These are phyloP conservation scores for Drosophila grimshawi DNA, from an alignment of 1,140 invertebrate genomes.

Conservation along the genomic window DNA sequence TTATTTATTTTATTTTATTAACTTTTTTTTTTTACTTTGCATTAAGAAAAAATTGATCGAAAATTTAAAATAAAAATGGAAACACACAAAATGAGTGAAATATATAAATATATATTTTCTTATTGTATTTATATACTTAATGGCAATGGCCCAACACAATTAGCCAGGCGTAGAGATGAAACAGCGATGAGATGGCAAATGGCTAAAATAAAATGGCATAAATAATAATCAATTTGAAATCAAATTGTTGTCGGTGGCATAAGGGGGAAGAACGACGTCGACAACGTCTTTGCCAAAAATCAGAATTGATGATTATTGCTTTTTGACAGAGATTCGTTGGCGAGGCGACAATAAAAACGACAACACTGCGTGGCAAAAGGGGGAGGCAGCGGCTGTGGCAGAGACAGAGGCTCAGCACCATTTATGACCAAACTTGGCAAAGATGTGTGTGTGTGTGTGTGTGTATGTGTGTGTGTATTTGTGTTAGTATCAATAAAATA, in stretches of 20 bases:
- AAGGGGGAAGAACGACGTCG: not conserved
- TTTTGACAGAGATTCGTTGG: slow-evolving; percentile 81
- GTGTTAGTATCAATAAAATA: slow-evolving; percentile 84
- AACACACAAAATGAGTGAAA: too few relatives aligned
- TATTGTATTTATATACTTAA: not conserved
- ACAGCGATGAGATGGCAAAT: slow-evolving; percentile 16
- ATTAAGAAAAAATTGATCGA: too few relatives aligned
- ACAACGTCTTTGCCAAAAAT: slow-evolving; percentile 62
- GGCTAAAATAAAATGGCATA: slow-evolving; percentile 63
- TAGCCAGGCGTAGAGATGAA: slow-evolving; percentile 28
- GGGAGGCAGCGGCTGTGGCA: slow-evolving; percentile 1
- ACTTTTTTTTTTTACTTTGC: too few relatives aligned
- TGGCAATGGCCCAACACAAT: slow-evolving; percentile 38
- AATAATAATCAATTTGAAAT: slow-evolving; percentile 84
- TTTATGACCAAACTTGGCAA: slow-evolving; percentile 51
- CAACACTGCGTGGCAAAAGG: not conserved
- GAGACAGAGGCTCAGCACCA: slow-evolving; percentile 43
- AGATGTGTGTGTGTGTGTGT: slow-evolving; percentile 30
- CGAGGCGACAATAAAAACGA: slow-evolving; percentile 76
- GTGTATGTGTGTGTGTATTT: slow-evolving; percentile 46
- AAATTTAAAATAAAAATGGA: too few relatives aligned
- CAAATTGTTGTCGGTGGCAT: slow-evolving; percentile 50
- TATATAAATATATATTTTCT: too few relatives aligned
- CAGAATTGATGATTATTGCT: slow-evolving; percentile 84
- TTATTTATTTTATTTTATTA: too few relatives aligned